A percentile compares a stretch with the other conserved stretches of the same genome.
Evolutionary conservation across 1,140 invertebrate species (phyloP).

Genomic region (Nephila pilipes): DNA sequence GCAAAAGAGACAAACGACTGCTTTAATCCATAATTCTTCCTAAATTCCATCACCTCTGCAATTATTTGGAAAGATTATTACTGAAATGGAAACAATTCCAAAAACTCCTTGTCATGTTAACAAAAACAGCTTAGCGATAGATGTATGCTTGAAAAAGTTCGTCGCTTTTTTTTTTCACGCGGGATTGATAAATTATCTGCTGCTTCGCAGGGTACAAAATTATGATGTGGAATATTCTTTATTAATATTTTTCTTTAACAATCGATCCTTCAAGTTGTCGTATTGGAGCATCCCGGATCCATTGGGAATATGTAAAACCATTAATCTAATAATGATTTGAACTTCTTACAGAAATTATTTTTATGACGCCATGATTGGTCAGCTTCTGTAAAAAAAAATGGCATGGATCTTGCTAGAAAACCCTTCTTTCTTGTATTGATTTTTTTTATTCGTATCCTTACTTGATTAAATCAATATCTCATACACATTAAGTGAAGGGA

Average conservation of each 20-base stretch:
- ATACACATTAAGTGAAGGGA: too few species aligned
- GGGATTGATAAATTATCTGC: constrained; percentile 4
- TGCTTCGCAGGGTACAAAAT: not conserved
- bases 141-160: constrained; percentile 2
- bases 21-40: constrained; percentile 13
- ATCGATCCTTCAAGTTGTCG: not conserved
- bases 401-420: not conserved
- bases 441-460: too few species aligned
- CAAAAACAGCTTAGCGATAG: not conserved
- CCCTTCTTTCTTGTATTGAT: too few species aligned
- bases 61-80: constrained; percentile 38
- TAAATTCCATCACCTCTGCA: constrained; percentile 15
- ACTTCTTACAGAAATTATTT: not conserved
- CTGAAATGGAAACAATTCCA: constrained; percentile 18
- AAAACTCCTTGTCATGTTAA: not conserved
- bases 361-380: not conserved
- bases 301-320: constrained; percentile 10
- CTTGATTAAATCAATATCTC: too few species aligned
- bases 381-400: not conserved
- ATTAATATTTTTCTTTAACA: constrained; percentile 30
- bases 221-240: not conserved
- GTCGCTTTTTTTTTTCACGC: not conserved
- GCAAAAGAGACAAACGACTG: constrained; percentile 9
- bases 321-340: not conserved
- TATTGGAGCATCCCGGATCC: not conserved